Conservation (phyloP, 53 echinoderm and acorn worm species). For the Holothuria leucospilota region DNA sequence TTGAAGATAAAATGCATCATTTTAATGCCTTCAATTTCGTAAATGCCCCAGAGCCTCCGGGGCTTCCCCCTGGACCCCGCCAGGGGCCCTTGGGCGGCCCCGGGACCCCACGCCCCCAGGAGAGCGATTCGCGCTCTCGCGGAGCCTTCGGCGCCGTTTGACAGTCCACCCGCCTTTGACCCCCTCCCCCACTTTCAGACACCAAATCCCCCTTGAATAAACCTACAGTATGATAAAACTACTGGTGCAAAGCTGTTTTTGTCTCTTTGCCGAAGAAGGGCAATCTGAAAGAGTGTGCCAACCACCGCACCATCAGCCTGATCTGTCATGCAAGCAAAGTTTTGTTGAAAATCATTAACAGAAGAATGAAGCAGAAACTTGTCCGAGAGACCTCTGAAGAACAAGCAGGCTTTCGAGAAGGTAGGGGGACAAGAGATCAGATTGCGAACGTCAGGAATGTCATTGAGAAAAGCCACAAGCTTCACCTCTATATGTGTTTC, state of each 20-base stretch:
- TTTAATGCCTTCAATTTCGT: too few species aligned
- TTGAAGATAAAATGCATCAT: too few species aligned
- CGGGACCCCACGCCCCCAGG: too few species aligned
- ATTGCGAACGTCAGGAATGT: conserved; percentile 52
- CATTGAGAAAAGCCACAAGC: conserved; percentile 51
- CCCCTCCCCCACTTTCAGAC: too few species aligned
- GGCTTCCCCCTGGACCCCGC: too few species aligned
- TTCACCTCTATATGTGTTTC: conserved; percentile 42
- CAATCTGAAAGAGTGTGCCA: conserved; percentile 3
- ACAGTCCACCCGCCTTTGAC: too few species aligned
- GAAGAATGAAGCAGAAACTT: conserved; percentile 1
- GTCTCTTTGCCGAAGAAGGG: conserved; percentile 13
- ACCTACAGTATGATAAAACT: not conserved
- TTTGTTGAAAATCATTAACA: not conserved
- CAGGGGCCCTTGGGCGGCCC: too few species aligned
- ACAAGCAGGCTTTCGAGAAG: conserved; percentile 21
- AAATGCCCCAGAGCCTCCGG: too few species aligned
- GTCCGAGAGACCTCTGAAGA: conserved; percentile 6
- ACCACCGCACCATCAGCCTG: conserved; percentile 42
- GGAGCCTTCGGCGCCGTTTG: too few species aligned
- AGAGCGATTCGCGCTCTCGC: too few species aligned
- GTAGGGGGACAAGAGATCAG: conserved; percentile 47
- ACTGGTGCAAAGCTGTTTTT: conserved; percentile 5
- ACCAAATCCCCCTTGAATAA: too few species aligned
- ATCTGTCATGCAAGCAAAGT: conserved; percentile 44